Conservation (phyloP, 1,140 invertebrate genomes). For the Rhyzopertha dominica region DNA sequence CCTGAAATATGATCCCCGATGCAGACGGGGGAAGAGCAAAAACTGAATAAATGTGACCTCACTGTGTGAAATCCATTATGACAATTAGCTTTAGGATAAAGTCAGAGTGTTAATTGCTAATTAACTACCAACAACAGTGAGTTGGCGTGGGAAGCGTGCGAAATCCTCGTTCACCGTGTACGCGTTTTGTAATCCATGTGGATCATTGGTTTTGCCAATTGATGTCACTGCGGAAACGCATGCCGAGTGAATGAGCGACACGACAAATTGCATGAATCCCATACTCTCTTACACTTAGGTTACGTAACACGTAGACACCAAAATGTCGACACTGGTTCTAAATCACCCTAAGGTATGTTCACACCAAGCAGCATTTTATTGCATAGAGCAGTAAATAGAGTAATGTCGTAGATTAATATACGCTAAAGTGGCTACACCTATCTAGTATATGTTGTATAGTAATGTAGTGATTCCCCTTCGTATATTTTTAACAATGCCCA, state of each 20-base stretch:
- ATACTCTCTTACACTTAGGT: neutral
- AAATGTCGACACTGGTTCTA: constrained; percentile 1
- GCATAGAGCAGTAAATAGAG: no score
- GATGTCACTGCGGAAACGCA: neutral
- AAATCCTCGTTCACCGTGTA: constrained; percentile 5
- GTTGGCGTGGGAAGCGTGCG: constrained; percentile 34
- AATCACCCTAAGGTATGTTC: no score
- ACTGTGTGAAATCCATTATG: constrained; percentile 33
- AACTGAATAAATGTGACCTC: constrained; percentile 35
- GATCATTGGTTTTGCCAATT: neutral
- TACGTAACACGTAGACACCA: neutral
- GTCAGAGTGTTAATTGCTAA: constrained; percentile 37
- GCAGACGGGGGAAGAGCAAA: constrained; percentile 14
- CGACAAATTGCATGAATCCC: neutral
- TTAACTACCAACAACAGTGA: constrained; percentile 32
- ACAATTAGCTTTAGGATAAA: constrained; percentile 30
- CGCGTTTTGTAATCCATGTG: neutral
- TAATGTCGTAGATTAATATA: no score
- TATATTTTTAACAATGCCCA: no score
- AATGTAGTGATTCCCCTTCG: no score
- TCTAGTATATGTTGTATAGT: no score
- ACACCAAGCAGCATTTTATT: no score
- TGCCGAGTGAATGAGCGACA: neutral
- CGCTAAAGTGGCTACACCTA: no score
- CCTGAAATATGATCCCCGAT: neutral